Evolutionary conservation across 2,113 vertebrate species (phyloP).

Genomic region (Myotis yumanensis): DNA sequence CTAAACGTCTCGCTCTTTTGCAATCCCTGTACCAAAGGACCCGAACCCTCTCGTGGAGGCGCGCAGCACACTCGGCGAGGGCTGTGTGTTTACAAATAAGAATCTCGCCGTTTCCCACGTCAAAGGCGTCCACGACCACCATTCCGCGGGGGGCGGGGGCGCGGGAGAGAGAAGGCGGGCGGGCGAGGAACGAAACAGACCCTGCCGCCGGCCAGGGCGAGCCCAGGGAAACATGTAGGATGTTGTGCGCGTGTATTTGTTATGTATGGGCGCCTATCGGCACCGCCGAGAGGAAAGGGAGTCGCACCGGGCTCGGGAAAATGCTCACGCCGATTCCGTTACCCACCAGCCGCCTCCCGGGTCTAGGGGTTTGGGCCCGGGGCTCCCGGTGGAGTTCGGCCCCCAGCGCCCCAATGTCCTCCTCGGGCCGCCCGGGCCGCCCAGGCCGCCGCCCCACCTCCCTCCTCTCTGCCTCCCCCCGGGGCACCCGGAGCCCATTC

Average conservation of each 20-base stretch:
- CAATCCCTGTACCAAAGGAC: conserved; percentile 40
- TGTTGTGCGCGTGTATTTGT: background rate
- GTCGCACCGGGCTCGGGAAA: background rate
- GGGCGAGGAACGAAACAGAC: conserved; percentile 45
- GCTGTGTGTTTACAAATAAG: conserved; percentile 76
- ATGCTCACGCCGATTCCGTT: conserved; percentile 11
- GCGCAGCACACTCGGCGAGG: conserved; percentile 39
- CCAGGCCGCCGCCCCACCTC: conserved; percentile 61
- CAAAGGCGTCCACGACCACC: conserved; percentile 62
- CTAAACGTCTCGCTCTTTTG: conserved; percentile 46
- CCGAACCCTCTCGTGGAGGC: conserved; percentile 42
- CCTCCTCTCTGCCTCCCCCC: background rate
- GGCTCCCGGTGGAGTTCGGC: background rate
- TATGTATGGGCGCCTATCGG: background rate
- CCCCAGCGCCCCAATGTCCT: conserved; percentile 30
- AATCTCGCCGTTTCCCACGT: conserved; percentile 77
- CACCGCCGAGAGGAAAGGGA: background rate
- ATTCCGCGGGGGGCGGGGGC: background rate
- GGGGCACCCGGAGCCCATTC: background rate
- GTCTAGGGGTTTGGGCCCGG: conserved; percentile 30
- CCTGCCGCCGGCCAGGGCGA: background rate
- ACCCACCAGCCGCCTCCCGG: background rate
- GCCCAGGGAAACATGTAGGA: background rate
- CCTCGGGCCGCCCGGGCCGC: conserved; percentile 57
- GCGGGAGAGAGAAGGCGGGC: background rate